Percentiles rank a stretch among this genome's conserved stretches.
These are phyloP conservation scores for Tragelaphus strepsiceros DNA, from an alignment of 2,113 vertebrate species.

Conservation along the genomic window DNA sequence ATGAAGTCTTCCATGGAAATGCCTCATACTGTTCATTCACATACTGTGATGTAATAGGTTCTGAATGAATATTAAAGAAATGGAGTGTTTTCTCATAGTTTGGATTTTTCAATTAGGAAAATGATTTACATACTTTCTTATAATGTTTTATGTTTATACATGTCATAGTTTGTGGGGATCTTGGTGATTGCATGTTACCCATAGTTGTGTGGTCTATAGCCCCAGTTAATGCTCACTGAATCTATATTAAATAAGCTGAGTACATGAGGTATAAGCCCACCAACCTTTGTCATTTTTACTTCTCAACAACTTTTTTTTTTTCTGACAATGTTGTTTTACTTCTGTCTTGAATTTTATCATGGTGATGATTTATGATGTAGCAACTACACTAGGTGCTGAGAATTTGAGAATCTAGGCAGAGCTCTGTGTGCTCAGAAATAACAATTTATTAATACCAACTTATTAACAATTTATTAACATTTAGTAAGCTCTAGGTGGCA, in stretches of 20 bases:
- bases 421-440: neutral
- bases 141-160: neutral
- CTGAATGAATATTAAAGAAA: neutral
- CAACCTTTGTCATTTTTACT: neutral
- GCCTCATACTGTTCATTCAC: neutral
- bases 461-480: neutral
- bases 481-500: neutral
- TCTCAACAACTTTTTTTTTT: neutral
- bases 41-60: neutral
- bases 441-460: neutral
- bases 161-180: neutral
- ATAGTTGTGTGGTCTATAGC: rapidly evolving
- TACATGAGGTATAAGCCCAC: neutral
- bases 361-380: neutral
- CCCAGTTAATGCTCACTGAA: neutral
- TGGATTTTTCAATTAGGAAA: neutral
- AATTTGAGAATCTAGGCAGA: neutral
- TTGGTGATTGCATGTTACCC: neutral
- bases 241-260: neutral
- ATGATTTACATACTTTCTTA: neutral
- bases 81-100: neutral
- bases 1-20: neutral
- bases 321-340: neutral
- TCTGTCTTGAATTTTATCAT: neutral
- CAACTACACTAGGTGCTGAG: neutral